Conservation (phyloP, 2,113 vertebrate genomes). For the Sceloporus undulatus region DNA sequence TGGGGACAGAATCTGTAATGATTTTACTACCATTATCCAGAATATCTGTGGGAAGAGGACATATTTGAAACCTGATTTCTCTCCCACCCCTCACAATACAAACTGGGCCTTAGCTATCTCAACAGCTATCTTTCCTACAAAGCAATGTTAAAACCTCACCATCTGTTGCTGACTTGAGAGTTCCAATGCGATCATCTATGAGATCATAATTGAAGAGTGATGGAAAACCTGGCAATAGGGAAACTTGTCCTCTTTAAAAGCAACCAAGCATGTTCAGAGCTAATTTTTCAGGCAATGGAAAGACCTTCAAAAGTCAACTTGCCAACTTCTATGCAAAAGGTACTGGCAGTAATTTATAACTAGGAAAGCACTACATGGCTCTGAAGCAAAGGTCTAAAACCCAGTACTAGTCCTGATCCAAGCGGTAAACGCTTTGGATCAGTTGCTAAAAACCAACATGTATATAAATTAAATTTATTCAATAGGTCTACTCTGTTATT, state of each 20-base stretch:
- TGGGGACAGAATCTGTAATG: neutral
- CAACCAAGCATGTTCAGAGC: neutral
- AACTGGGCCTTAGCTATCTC: rapidly evolving
- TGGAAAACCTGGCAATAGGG: neutral
- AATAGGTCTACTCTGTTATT: too few species aligned
- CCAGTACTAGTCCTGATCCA: too few species aligned
- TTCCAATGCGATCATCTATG: constrained; percentile 23
- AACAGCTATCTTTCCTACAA: neutral
- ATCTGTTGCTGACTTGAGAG: neutral
- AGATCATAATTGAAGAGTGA: neutral
- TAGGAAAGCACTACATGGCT: neutral
- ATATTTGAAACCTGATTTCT: neutral
- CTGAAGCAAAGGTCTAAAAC: neutral
- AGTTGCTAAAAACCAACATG: too few species aligned
- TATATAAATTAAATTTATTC: too few species aligned
- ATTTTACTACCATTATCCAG: neutral
- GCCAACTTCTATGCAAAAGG: neutral
- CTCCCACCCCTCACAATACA: neutral
- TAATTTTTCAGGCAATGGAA: neutral
- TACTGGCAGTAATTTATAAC: neutral
- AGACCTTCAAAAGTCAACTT: neutral
- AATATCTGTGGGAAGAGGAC: neutral
- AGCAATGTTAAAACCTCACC: neutral
- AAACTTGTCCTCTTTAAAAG: neutral
- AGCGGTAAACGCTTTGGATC: too few species aligned